A percentile compares a stretch with the other conserved stretches of the same genome.
phyloP scores from a whole-genome alignment of 2,113 vertebrate genomes.

The Deroptyus accipitrinus region DNA sequence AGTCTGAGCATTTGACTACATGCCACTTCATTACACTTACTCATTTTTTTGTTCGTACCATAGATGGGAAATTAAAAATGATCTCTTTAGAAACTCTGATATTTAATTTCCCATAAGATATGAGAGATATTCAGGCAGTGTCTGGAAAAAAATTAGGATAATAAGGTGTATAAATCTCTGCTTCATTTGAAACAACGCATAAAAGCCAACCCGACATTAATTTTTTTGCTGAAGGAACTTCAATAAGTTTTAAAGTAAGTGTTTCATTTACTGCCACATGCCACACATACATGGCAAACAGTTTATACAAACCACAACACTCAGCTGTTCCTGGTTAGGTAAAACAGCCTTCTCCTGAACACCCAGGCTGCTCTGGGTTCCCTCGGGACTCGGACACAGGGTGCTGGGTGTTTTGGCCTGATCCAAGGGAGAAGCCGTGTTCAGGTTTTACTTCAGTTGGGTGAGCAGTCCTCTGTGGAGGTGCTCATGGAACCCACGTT shows the following conservation, averaged over 20 bases:
- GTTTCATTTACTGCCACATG: constrained; percentile 75
- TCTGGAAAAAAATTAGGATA: constrained; percentile 65
- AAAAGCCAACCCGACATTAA: constrained; percentile 59
- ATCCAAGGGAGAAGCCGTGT: fast-evolving
- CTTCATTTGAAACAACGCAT: constrained; percentile 64
- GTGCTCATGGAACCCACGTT: neutral
- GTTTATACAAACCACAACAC: constrained; percentile 68
- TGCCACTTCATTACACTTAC: constrained; percentile 63
- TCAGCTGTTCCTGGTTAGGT: constrained; percentile 71
- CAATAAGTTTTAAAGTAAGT: constrained; percentile 72
- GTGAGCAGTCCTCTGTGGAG: neutral
- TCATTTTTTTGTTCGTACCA: constrained; percentile 28
- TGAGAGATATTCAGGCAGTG: constrained; percentile 27
- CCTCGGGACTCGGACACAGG: neutral
- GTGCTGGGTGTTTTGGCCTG: neutral
- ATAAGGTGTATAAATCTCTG: constrained; percentile 64
- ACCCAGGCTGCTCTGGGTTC: constrained; percentile 44
- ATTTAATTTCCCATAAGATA: constrained; percentile 60
- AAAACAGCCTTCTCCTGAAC: constrained; percentile 56
- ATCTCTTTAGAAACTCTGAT: constrained; percentile 37
- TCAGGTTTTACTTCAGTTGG: neutral
- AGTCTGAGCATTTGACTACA: constrained; percentile 56
- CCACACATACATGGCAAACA: constrained; percentile 70
- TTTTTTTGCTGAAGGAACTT: constrained; percentile 68
- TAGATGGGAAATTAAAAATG: constrained; percentile 61